phyloP scores from a whole-genome alignment of 2,888 invertebrate genomes.

The Caenorhabditis uteleia region DNA sequence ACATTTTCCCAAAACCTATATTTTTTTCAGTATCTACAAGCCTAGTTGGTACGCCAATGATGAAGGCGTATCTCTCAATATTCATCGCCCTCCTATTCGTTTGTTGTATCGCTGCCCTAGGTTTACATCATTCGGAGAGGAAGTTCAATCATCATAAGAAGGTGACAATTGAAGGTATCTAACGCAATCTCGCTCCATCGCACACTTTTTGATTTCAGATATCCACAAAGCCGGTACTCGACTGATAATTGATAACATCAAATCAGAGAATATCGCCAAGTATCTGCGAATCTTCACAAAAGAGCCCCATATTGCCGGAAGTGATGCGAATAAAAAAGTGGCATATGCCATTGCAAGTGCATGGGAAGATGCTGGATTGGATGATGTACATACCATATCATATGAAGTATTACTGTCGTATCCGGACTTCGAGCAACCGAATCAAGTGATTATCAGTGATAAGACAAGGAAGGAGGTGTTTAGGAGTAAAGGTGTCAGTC shows the following conservation, averaged over 20 bases:
- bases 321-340: constrained; percentile 58
- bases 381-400: constrained; percentile 56
- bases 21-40: constrained; percentile 38
- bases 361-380: constrained; percentile 60
- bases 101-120: constrained; percentile 33
- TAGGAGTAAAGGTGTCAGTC: constrained; percentile 55
- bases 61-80: constrained; percentile 43
- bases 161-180: constrained; percentile 41
- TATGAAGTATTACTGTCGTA: constrained; percentile 68
- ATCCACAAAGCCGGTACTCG: constrained; percentile 30
- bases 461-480: constrained; percentile 39
- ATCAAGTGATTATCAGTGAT: constrained; percentile 37
- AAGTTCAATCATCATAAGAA: constrained; percentile 24
- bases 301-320: constrained; percentile 65
- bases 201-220: constrained; percentile 26
- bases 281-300: constrained; percentile 51
- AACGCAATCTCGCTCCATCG: not conserved
- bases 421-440: constrained; percentile 64
- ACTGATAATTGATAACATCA: constrained; percentile 37
- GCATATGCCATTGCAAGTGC: constrained; percentile 60
- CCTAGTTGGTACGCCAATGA: constrained; percentile 42
- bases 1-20: not conserved
- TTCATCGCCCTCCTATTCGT: constrained; percentile 23
- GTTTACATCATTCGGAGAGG: constrained; percentile 44
- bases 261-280: constrained; percentile 49